A percentile compares a stretch with the other conserved stretches of the same genome.
Conservation (phyloP, 1,140 invertebrate species). For the Drosophila erecta region DNA sequence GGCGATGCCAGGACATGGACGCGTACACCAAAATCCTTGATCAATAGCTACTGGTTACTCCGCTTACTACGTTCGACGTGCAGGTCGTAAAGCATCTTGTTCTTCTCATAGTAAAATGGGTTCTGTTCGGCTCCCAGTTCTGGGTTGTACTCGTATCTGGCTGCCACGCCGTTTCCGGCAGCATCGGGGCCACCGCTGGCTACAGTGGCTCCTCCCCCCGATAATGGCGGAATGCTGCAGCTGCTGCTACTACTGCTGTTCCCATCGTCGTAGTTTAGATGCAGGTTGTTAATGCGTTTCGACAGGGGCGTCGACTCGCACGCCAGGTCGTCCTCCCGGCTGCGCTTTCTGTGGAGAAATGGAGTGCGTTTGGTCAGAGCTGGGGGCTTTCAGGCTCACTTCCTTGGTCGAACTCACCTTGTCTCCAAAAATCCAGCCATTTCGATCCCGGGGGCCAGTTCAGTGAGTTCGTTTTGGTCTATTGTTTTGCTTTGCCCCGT, state of each 20-base stretch:
- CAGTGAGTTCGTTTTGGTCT: neutral
- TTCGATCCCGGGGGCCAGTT: constrained; percentile 13
- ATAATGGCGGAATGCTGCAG: constrained; percentile 54
- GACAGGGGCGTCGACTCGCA: constrained; percentile 79
- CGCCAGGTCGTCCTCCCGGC: constrained; percentile 75
- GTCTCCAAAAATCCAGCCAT: constrained; percentile 66
- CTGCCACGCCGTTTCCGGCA: constrained; percentile 2
- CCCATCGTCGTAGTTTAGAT: constrained; percentile 75
- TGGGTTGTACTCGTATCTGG: constrained; percentile 67
- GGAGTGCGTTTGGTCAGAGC: neutral
- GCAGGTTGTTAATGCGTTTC: constrained; percentile 82
- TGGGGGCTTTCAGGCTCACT: no score
- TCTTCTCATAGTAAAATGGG: constrained; percentile 81
- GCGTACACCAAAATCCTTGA: neutral
- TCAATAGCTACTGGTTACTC: constrained; percentile 46
- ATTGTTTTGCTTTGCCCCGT: neutral
- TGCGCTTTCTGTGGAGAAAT: constrained; percentile 68
- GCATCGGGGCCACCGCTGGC: constrained; percentile 19
- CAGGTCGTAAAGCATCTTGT: constrained; percentile 81
- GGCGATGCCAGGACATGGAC: neutral
- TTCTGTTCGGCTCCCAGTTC: constrained; percentile 74
- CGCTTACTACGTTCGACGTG: constrained; percentile 76
- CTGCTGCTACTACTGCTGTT: constrained; percentile 72
- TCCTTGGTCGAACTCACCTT: constrained; percentile 35
- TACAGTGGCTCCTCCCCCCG: constrained; percentile 19